Base-by-base conservation (phyloP, 2,888 invertebrate genomes). In the Cecidostiba fungosa region DNA sequence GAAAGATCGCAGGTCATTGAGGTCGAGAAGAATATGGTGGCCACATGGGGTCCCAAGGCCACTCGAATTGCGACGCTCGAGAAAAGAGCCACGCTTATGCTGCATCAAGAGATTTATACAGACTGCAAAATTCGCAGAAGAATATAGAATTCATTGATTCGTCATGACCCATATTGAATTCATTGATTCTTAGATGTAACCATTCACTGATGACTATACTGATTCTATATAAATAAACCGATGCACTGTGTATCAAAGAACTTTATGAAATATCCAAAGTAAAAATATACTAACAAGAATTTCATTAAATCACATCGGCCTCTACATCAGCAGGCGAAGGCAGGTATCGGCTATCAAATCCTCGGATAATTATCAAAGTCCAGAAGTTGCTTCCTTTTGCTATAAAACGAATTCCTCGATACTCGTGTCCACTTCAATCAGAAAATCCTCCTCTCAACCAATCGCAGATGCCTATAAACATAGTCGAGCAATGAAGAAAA, bases 1-100 rank as follows among this genome's bases (percentile, higher is more conserved):
- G 69, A 82, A 78, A 36, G n/a, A 10, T 59, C 73, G 32, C 72
- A 59, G 50, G 32, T 47, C 59, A 43, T 32, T 16, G 70, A 32
- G 32, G 47, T 69, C 1, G 76, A 79, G 62, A 72, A 70, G 84
- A 87, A 86, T 86, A 81, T 86, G 87, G 73, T 78, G 50, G 82
- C 86, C 87, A 87, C 82, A 87, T 87, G 87, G 86, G 84, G 82
- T 82, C 76, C 70, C 87, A 86, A 87, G 87, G 86, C 78, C 77
- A 81, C 81, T 84, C 70, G 54, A 82, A 73, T 76, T 74, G 69
- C 76, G 36, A 32, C 79, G 76, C 69, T 5, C 62, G 50, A 29
- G 62, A 76, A 29, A 50, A 29, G 36, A 47, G 3, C n/a, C 50
- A 19, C 4, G 36, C 59, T 73, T 10, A 10, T 43, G 12, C 39